Conservation (phyloP, 2,797 vertebrate species). For the Sebastes hubbsi region DNA sequence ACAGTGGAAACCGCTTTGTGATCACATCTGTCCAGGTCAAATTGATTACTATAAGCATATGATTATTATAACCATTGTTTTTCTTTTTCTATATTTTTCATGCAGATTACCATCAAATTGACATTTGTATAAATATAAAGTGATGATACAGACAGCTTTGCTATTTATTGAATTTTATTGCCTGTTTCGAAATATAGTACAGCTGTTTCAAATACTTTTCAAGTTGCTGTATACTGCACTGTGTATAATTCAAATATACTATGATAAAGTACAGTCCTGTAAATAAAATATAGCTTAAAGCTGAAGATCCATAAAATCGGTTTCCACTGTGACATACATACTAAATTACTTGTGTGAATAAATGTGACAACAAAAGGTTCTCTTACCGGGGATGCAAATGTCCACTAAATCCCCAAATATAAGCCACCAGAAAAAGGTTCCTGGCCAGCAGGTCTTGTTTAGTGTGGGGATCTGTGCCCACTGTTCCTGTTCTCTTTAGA, state of each 20-base stretch:
- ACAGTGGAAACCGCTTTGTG: background rate
- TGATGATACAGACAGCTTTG: background rate
- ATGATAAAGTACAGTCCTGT: background rate
- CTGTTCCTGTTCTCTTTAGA: background rate
- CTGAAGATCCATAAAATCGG: background rate
- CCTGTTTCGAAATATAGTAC: background rate
- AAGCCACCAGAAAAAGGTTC: slow-evolving; percentile 85
- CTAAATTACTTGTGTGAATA: background rate
- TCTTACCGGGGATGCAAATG: slow-evolving; percentile 84
- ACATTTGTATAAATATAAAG: background rate
- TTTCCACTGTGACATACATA: background rate
- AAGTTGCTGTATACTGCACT: background rate
- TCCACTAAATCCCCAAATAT: slow-evolving; percentile 89
- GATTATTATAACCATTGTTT: background rate
- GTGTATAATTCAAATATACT: background rate
- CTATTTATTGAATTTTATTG: background rate
- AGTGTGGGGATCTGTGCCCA: background rate
- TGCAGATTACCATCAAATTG: background rate
- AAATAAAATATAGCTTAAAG: background rate
- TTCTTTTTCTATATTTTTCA: background rate
- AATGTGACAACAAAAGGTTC: background rate
- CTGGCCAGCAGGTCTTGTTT: slow-evolving; percentile 62
- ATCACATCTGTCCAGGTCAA: background rate
- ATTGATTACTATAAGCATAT: background rate
- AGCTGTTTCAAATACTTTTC: background rate